phyloP scores from a whole-genome alignment of 1,140 invertebrate genomes.

The Lysiphlebus fabarum region DNA sequence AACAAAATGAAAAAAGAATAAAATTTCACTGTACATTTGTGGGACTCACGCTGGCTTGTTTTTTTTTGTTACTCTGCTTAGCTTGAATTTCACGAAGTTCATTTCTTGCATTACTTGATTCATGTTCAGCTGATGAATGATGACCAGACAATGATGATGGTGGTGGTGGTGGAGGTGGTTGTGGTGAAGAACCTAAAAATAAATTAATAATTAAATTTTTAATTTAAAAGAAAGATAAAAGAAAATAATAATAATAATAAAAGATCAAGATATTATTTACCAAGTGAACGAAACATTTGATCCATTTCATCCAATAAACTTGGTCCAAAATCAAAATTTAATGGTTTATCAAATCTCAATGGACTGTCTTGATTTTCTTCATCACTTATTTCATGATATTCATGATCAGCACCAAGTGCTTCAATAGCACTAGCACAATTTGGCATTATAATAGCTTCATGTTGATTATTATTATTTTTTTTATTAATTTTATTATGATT shows the following conservation, averaged over 20 bases:
- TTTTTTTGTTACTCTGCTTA: slow-evolving; percentile 64
- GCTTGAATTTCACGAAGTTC: slow-evolving; percentile 71
- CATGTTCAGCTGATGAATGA: slow-evolving; percentile 61
- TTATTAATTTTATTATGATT: slow-evolving; percentile 33
- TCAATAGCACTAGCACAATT: slow-evolving; percentile 43
- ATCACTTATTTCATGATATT: slow-evolving; percentile 91
- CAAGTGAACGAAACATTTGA: slow-evolving; percentile 81
- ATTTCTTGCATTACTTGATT: slow-evolving; percentile 67
- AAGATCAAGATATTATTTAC: slow-evolving; percentile 33
- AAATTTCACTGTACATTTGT: slow-evolving; percentile 51
- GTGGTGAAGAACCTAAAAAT: slow-evolving; percentile 46
- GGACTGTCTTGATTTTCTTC: slow-evolving; percentile 66
- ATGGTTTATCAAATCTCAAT: slow-evolving; percentile 49
- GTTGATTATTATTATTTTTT: slow-evolving; percentile 35
- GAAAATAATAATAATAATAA: slow-evolving; percentile 6
- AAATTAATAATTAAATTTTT: neutral
- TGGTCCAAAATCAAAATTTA: slow-evolving; percentile 83
- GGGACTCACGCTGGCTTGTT: slow-evolving; percentile 68
- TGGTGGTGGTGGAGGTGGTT: slow-evolving; percentile 29
- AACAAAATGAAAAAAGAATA: slow-evolving; percentile 31
- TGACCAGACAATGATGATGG: slow-evolving; percentile 29
- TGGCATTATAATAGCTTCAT: slow-evolving; percentile 34
- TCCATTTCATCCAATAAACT: slow-evolving; percentile 95
- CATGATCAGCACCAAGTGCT: slow-evolving; percentile 57
- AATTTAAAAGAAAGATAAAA: neutral